phyloP scores from a whole-genome alignment of 1,140 invertebrate genomes.

The Drosophila bocki region DNA sequence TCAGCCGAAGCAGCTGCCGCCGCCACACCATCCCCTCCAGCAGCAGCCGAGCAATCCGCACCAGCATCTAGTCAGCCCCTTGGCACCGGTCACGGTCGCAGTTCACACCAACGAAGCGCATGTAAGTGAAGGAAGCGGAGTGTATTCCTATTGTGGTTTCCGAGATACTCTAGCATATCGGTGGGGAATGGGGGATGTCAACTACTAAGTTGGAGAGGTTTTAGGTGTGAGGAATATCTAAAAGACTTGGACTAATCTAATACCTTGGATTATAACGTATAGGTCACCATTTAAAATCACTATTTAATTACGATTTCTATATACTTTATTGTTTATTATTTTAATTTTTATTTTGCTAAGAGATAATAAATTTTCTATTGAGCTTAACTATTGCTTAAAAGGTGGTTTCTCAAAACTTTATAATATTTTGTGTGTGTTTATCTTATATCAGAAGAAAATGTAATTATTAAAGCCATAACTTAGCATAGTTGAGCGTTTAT shows the following conservation, averaged over 20 bases:
- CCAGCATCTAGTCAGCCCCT: conserved; percentile 77
- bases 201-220: not conserved
- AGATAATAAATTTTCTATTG: not conserved
- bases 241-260: not conserved
- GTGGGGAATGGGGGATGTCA: too few relatives aligned
- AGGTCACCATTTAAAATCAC: too few relatives aligned
- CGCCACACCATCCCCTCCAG: conserved; percentile 47
- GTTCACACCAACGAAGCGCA: conserved; percentile 85
- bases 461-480: not conserved
- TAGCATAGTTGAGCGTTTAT: not conserved
- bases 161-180: not conserved
- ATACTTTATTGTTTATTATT: not conserved
- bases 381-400: not conserved
- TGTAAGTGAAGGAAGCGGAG: conserved; percentile 70
- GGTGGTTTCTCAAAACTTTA: too few relatives aligned
- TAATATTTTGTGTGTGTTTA: not conserved
- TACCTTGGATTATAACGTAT: not conserved
- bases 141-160: conserved; percentile 4
- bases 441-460: too few relatives aligned
- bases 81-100: conserved; percentile 85
- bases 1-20: conserved; percentile 37
- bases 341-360: not conserved
- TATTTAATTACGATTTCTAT: not conserved
- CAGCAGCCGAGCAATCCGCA: conserved; percentile 43
- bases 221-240: too few relatives aligned